These are phyloP conservation scores for Aplysina aerophoba DNA, from an alignment of 37 sponge, comb jelly and placozoan genomes.

Conservation along the genomic window DNA sequence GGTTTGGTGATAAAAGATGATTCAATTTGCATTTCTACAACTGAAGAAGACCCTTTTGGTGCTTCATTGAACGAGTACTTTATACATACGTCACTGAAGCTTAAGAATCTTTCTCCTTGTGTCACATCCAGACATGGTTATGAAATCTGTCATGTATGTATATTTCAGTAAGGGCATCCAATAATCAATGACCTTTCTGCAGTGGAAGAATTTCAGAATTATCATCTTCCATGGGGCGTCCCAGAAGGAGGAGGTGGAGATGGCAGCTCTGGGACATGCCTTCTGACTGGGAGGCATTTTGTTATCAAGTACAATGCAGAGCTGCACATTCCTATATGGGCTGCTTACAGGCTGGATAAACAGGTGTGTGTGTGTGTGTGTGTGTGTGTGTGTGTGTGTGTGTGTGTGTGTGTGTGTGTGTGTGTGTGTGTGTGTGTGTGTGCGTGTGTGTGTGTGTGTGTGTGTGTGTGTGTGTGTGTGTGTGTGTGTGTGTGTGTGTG, in stretches of 20 bases:
- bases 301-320: slow-evolving; percentile 56
- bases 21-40: no score
- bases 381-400: slow-evolving; percentile 27
- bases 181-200: neutral
- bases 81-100: no score
- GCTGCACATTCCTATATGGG: slow-evolving; percentile 77
- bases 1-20: no score
- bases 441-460: no score
- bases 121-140: no score
- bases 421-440: slow-evolving; percentile 25
- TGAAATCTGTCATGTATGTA: no score
- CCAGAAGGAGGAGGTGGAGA: slow-evolving; percentile 47
- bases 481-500: no score
- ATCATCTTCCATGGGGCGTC: slow-evolving; percentile 62
- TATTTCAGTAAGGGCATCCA: no score
- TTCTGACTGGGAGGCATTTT: slow-evolving; percentile 39
- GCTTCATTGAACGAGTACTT: no score
- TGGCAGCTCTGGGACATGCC: slow-evolving; percentile 35
- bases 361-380: slow-evolving; percentile 33
- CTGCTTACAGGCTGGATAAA: slow-evolving; percentile 35
- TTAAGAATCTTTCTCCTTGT: no score
- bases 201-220: neutral
- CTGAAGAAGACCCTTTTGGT: no score
- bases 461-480: no score
- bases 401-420: slow-evolving; percentile 31